These are phyloP conservation scores for Standfussiana lucernea DNA, from an alignment of 2,888 invertebrate species.

Conservation along the genomic window DNA sequence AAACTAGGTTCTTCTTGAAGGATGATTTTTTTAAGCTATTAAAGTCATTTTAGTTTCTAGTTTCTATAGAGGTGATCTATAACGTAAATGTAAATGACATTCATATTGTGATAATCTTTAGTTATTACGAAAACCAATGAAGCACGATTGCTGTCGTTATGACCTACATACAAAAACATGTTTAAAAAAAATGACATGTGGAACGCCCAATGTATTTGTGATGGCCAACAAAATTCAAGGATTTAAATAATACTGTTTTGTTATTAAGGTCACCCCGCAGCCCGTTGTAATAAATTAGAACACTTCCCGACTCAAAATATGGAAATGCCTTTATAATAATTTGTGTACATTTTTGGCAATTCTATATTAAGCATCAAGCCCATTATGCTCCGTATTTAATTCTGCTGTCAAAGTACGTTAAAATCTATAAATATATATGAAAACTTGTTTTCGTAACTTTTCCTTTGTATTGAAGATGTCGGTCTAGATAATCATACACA, in stretches of 20 bases:
- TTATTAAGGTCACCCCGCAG: neutral
- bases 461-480: conserved; percentile 38
- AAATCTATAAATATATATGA: conserved; percentile 34
- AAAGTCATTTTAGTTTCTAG: neutral
- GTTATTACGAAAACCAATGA: neutral
- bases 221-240: conserved; percentile 28
- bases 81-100: neutral
- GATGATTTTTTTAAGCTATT: neutral
- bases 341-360: conserved; percentile 16
- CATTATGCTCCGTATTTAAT: conserved; percentile 1
- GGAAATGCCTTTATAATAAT: conserved; percentile 14
- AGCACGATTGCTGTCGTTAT: neutral
- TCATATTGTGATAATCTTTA: neutral
- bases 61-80: neutral
- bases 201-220: conserved; percentile 19
- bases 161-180: neutral
- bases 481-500: conserved; percentile 20
- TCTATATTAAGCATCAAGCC: neutral
- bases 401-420: conserved; percentile 15
- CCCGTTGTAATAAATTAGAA: conserved; percentile 15
- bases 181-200: conserved; percentile 42
- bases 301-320: conserved; percentile 19
- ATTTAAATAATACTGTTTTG: neutral
- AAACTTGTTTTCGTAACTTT: conserved; percentile 28
- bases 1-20: neutral